These are phyloP conservation scores for Oncorhynchus kisutch DNA, from an alignment of 2,113 vertebrate genomes.

Conservation along the genomic window DNA sequence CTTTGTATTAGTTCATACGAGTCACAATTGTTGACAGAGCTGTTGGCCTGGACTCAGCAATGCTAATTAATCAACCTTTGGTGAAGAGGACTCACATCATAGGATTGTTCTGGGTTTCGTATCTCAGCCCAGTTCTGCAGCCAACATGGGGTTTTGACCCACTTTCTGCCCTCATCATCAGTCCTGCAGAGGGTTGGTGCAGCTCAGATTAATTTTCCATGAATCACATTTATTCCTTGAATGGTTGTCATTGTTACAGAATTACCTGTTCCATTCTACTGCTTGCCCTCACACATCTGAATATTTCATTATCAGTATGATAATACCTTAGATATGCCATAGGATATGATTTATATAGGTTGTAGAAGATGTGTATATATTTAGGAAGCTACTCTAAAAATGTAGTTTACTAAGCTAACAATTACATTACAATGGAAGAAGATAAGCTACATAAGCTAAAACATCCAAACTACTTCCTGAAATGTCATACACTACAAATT, in stretches of 20 bases:
- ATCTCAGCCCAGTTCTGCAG: slow-evolving; percentile 55
- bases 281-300: slow-evolving; percentile 44
- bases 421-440: too few species aligned
- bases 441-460: too few species aligned
- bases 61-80: background rate
- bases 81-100: background rate
- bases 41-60: too few species aligned
- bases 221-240: slow-evolving; percentile 60
- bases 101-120: background rate
- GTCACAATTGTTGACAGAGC: too few species aligned
- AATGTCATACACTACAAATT: too few species aligned
- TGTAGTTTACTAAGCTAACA: too few species aligned
- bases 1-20: too few species aligned
- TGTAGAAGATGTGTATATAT: too few species aligned
- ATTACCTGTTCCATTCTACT: slow-evolving; percentile 48
- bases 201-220: slow-evolving; percentile 54
- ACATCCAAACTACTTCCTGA: too few species aligned
- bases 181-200: slow-evolving; percentile 44
- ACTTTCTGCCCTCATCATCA: slow-evolving; percentile 64
- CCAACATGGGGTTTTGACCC: slow-evolving; percentile 63
- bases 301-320: slow-evolving; percentile 66
- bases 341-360: background rate
- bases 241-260: slow-evolving; percentile 58
- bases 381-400: too few species aligned
- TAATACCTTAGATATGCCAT: slow-evolving; percentile 41